A percentile compares a stretch with the other conserved stretches of the same genome.
Evolutionary conservation across 2,113 vertebrate genomes (phyloP).

Genomic region (Psilopogon haemacephalus): DNA sequence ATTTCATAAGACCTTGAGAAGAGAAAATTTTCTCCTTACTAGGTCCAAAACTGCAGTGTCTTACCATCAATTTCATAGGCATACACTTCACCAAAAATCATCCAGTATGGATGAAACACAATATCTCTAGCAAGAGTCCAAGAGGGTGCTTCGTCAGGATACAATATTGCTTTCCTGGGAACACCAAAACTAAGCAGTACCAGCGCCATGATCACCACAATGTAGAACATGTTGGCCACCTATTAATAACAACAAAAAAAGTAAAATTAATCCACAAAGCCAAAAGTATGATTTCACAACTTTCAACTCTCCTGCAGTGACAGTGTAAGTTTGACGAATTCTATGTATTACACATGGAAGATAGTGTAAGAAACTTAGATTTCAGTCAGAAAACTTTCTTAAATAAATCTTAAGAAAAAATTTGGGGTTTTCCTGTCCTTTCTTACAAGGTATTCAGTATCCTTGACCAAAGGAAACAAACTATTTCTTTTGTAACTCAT

Average conservation of each 20-base stretch:
- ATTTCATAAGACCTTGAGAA: neutral
- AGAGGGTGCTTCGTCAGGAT: slow-evolving; percentile 87
- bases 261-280: neutral
- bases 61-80: slow-evolving; percentile 99
- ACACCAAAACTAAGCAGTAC: slow-evolving; percentile 96
- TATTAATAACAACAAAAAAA: slow-evolving; percentile 59
- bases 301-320: neutral
- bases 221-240: slow-evolving; percentile 99
- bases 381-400: neutral
- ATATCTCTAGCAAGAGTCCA: slow-evolving; percentile 95
- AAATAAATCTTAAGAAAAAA: neutral
- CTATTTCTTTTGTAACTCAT: neutral
- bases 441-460: neutral
- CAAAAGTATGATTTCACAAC: neutral
- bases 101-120: slow-evolving; percentile 98
- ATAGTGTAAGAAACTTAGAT: neutral
- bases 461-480: neutral
- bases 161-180: slow-evolving; percentile 95
- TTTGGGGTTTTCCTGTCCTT: neutral
- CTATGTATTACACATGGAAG: neutral
- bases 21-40: neutral
- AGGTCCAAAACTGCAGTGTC: slow-evolving; percentile 29
- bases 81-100: slow-evolving; percentile 99
- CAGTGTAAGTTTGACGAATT: neutral
- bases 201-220: slow-evolving; percentile 97